phyloP scores from a whole-genome alignment of 2,888 invertebrate genomes.

The Pristionchus japonicus region DNA sequence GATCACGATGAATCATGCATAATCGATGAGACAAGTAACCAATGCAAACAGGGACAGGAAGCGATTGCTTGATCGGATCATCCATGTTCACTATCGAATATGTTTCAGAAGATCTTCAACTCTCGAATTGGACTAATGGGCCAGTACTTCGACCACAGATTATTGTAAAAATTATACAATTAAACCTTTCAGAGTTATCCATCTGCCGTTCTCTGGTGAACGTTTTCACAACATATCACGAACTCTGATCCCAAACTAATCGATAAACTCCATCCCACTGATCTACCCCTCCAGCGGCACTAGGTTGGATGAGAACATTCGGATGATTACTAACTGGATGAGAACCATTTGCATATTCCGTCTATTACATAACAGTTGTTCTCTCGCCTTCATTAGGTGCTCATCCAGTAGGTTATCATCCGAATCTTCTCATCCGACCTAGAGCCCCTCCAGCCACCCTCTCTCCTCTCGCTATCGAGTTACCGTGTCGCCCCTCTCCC shows the following conservation, averaged over 20 bases:
- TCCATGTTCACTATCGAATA: neutral
- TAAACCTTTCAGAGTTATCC: neutral
- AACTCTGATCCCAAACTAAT: neutral
- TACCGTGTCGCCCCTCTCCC: conserved; percentile 10
- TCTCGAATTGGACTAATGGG: neutral
- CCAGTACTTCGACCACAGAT: neutral
- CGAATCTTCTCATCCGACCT: too few species aligned
- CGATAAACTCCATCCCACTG: neutral
- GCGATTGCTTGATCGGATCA: too few species aligned
- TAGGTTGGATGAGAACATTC: too few species aligned
- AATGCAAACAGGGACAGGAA: too few species aligned
- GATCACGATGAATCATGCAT: neutral
- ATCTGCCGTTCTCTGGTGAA: neutral
- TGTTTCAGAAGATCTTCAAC: neutral
- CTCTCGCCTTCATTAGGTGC: too few species aligned
- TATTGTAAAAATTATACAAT: too few species aligned
- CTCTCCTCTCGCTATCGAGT: neutral
- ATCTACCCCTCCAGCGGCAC: too few species aligned
- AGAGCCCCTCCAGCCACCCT: too few species aligned
- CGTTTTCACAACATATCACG: neutral
- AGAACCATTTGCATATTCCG: too few species aligned
- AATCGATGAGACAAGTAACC: neutral
- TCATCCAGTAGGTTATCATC: too few species aligned
- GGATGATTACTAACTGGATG: too few species aligned
- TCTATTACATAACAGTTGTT: too few species aligned